These are phyloP conservation scores for Tipula lateralis DNA, from an alignment of 2,888 invertebrate genomes.

Conservation along the genomic window DNA sequence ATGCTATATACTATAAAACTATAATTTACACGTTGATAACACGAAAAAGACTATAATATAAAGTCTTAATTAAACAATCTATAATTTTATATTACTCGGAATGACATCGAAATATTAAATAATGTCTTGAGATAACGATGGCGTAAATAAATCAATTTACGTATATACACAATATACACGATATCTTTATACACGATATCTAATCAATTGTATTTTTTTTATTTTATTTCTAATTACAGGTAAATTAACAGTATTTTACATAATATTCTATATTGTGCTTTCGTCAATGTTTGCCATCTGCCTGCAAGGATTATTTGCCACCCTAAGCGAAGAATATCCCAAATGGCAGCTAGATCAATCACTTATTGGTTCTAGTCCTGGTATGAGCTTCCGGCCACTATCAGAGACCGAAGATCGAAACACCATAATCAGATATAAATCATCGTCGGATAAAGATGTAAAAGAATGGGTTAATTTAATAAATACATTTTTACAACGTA, in stretches of 20 bases:
- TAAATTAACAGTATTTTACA: slow-evolving; percentile 77
- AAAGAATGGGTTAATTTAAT: slow-evolving; percentile 54
- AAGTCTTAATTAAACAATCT: too few relatives aligned
- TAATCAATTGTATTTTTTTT: not conserved
- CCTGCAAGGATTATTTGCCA: slow-evolving; percentile 72
- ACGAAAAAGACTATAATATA: too few relatives aligned
- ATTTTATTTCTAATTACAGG: slow-evolving; percentile 56
- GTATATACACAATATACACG: not conserved
- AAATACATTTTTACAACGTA: slow-evolving; percentile 56
- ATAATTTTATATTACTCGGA: too few relatives aligned
- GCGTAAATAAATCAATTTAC: not conserved
- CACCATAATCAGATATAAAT: slow-evolving; percentile 58
- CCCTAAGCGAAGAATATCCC: slow-evolving; percentile 65
- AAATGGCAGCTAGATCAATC: slow-evolving; percentile 70
- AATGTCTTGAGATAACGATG: not conserved
- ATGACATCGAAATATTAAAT: not conserved
- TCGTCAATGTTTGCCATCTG: slow-evolving; percentile 81
- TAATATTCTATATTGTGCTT: slow-evolving; percentile 78
- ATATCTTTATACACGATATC: not conserved
- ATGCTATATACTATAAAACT: too few relatives aligned
- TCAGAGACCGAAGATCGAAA: slow-evolving; percentile 53
- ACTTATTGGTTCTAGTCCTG: slow-evolving; percentile 63
- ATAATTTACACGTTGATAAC: too few relatives aligned
- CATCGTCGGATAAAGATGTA: slow-evolving; percentile 52
- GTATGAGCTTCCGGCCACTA: slow-evolving; percentile 62